Conservation (phyloP, 2,113 vertebrate species). For the Proteles cristata region DNA sequence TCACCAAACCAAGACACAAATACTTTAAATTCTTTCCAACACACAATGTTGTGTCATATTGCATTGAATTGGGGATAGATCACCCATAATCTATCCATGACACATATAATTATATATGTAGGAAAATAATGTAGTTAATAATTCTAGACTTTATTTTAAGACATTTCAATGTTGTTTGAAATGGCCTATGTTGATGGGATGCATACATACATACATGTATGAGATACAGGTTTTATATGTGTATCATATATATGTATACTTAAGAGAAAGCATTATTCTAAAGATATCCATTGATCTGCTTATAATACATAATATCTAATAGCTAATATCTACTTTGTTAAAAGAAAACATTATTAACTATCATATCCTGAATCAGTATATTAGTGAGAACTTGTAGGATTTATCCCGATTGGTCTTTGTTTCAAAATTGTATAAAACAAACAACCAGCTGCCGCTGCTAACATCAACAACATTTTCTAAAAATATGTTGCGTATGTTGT, state of each 20-base stretch:
- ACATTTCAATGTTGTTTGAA: not conserved
- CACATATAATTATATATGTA: not conserved
- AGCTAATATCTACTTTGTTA: not conserved
- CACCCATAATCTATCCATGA: not conserved
- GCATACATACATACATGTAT: not conserved
- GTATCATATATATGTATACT: not conserved
- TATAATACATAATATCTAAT: not conserved
- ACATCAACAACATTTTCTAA: slow-evolving; percentile 77
- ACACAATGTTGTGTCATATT: too few species aligned
- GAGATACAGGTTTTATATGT: not conserved
- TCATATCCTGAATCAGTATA: not conserved
- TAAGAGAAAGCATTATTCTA: not conserved
- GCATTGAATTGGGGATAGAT: not conserved
- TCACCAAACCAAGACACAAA: not conserved
- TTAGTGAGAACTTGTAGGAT: slow-evolving; percentile 48
- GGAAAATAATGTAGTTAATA: not conserved
- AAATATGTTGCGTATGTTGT: slow-evolving; percentile 66
- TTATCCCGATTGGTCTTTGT: slow-evolving; percentile 58
- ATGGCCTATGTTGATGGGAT: not conserved
- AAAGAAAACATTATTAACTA: slow-evolving; percentile 9
- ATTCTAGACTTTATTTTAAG: not conserved
- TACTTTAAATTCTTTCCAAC: not conserved
- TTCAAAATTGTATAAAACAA: slow-evolving; percentile 68
- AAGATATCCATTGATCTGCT: not conserved
- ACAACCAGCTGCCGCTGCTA: slow-evolving; percentile 67